Evolutionary conservation across 1,140 invertebrate genomes (phyloP), one percentile per base, ranked within the genome.

Genomic region (Oppia nitens): DNA sequence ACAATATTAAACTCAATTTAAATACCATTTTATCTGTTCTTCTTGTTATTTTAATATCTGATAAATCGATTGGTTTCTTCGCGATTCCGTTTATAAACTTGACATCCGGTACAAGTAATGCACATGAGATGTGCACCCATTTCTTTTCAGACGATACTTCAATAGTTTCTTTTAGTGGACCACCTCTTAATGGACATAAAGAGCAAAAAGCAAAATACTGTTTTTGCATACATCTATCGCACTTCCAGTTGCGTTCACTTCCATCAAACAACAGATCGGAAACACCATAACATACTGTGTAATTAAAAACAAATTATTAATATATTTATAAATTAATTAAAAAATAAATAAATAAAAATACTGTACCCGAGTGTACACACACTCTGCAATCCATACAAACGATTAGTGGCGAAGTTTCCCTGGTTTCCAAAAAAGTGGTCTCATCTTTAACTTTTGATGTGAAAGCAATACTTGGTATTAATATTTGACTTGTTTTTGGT

Each of bases 121-220:
- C 72, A 63, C 78, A 80, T 1, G 77, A 60, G 24, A 79, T 67
- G 51, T 80, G 78, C 21, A 73, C 74, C 77, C 77, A 79, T 45
- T 74, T 71, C 2, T 75, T 71, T 57, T 79, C 74, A 40, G 71
- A 77, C n/a, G n/a, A n/a, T n/a, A n/a, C n/a, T n/a, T n/a, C n/a
- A n/a, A n/a, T n/a, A 9, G 78, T 79, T 23, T 72, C 68, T 64
- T 82, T 82, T 26, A 82, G 64, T 6, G 81, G 79, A 32, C 81
- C 81, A 23, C 80, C 79, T 50, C 75, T 67, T 66, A 81, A 70
- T 21, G 73, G 72, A 67, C 80, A 82, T 50, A 82, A 55, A 61
- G 64, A 69, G 62, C 75, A 76, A 2, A 40, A 27, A 53, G 27
- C 53, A 25, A 29, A 20, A 32, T 47, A 21, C 28, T 32, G 20